Evolutionary conservation across 2,888 invertebrate genomes (phyloP), one percentile per base, ranked within the genome.

Genomic region (Drosophila neoperkinsi): DNA sequence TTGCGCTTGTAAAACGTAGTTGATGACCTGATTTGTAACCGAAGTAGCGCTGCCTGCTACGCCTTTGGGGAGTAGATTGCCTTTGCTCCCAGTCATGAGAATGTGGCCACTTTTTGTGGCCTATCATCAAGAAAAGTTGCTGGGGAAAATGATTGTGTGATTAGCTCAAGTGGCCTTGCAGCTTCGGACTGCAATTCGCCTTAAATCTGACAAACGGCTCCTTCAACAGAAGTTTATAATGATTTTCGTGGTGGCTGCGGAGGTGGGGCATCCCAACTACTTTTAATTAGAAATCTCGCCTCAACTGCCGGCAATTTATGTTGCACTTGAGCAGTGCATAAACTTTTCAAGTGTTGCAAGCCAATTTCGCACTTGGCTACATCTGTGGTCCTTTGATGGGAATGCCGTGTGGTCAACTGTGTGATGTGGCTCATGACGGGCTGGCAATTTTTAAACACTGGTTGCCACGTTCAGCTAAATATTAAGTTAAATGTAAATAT

Each of bases 301-400:
- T 68, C 59, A 87, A 83, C 79, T 88, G 79, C 50, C 66, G 64
- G 85, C 80, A 90, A 88, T 85, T 85, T 84, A 87, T 88, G 90
- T 74, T 87, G 84, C 82, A 81, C 88, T 84, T 77, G 88, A 74
- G 73, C 68, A 63, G 60, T 73, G 84, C 87, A 84, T 78, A 76
- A 84, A 84, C 71, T 84, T 84, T 67, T 67, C 75, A 87, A 84
- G 84, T 88, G 84, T 74, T 63, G 84, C 49, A 74, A 81, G 89
- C 78, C 84, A 84, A 88, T 84, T 89, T 84, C 68, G 81, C 89
- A 89, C 87, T 89, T 86, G 89, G 87, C 69, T 86, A 83, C 78
- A 83, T 80, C 74, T 86, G 69, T 65, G 81, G 68, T 56, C 70
- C 57, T 38, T 59, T 60, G 64, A 68, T 68, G 60, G 34, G n/a